These are phyloP conservation scores for Cheirogaleus major DNA, from an alignment of 2,797 vertebrate genomes.

Conservation along the genomic window DNA sequence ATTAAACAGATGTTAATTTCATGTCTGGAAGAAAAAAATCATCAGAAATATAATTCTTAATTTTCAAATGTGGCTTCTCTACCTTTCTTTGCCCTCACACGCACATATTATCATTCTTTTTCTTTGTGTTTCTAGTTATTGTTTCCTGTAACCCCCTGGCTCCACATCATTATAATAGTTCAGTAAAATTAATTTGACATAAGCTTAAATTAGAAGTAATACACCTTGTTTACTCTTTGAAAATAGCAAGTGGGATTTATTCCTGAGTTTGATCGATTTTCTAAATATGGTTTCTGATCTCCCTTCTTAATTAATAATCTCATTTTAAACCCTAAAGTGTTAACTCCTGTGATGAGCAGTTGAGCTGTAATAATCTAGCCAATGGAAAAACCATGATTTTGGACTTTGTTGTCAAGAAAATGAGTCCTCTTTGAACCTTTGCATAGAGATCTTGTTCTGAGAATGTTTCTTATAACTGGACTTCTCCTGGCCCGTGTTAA, in stretches of 20 bases:
- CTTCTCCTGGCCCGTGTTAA: neutral
- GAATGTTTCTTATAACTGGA: neutral
- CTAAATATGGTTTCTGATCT: neutral
- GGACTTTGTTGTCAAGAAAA: neutral
- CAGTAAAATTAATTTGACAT: neutral
- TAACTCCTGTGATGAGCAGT: neutral
- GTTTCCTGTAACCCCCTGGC: neutral
- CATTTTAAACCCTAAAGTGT: neutral
- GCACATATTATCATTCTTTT: neutral
- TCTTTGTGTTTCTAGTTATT: neutral
- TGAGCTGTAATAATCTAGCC: neutral
- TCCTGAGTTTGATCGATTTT: neutral
- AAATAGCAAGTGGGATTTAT: neutral
- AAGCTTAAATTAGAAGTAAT: neutral
- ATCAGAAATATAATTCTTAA: neutral
- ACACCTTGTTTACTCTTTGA: neutral
- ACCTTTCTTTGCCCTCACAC: neutral
- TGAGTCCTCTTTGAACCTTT: neutral
- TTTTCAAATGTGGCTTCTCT: slow-evolving; percentile 1
- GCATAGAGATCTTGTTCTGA: neutral
- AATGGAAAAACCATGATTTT: neutral
- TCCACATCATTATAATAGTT: neutral
- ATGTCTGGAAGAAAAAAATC: neutral
- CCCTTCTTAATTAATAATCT: neutral
- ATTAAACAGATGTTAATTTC: slow-evolving; percentile 24